Conservation (phyloP, 2,888 invertebrate genomes). For the Leistus spinibarbis region DNA sequence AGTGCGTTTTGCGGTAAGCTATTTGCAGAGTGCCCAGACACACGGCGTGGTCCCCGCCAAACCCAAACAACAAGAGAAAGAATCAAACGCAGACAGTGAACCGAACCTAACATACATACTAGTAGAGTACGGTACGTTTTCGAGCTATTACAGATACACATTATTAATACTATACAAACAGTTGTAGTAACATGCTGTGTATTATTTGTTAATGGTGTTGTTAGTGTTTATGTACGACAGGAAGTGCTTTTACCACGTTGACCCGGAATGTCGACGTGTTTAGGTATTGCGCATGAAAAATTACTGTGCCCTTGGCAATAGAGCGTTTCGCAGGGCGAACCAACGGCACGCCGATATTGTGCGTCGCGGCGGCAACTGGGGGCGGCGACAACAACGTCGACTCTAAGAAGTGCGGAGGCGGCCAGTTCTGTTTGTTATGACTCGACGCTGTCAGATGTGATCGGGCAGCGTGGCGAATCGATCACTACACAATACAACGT, state of each 20-base stretch:
- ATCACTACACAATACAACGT: conserved; percentile 3
- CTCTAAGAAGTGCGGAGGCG: conserved; percentile 37
- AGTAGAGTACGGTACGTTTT: background rate
- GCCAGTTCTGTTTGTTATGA: conserved; percentile 30
- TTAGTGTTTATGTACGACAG: conserved; percentile 32
- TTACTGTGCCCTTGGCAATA: conserved; percentile 52
- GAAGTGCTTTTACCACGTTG: conserved; percentile 47
- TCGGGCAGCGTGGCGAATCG: conserved; percentile 19
- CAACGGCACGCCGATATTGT: background rate
- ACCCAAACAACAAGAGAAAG: conserved; percentile 14
- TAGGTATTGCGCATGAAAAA: conserved; percentile 58
- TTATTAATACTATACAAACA: background rate
- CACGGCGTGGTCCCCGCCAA: conserved; percentile 28
- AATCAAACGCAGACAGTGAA: conserved; percentile 15
- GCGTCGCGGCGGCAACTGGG: conserved; percentile 40
- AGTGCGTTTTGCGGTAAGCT: conserved; percentile 25
- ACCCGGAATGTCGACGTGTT: conserved; percentile 53
- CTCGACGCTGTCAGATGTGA: conserved; percentile 42
- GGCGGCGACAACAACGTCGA: conserved; percentile 39
- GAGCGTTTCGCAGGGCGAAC: conserved; percentile 14
- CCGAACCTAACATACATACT: background rate
- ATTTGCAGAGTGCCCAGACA: conserved; percentile 17
- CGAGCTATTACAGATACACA: background rate
- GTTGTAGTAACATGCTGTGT: background rate
- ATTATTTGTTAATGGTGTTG: background rate